These are phyloP conservation scores for Rhodeus uyekii DNA, from an alignment of 2,797 vertebrate genomes.

Conservation along the genomic window DNA sequence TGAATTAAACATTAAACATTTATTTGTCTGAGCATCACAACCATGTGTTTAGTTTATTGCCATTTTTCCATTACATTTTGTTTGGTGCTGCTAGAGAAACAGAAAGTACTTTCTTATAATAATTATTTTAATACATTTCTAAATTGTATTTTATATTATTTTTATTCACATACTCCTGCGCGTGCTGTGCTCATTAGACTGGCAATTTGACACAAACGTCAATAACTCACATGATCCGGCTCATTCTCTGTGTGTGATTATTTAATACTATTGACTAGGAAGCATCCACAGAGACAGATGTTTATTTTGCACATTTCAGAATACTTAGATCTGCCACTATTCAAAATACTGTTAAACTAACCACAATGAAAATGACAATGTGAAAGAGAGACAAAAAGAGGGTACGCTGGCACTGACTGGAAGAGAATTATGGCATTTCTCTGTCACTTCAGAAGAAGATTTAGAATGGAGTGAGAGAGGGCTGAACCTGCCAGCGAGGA, in stretches of 20 bases:
- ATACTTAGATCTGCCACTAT: slow-evolving; percentile 15
- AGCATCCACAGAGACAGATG: slow-evolving; percentile 60
- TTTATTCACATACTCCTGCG: background rate
- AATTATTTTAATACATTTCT: background rate
- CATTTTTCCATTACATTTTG: background rate
- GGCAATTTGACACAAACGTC: background rate
- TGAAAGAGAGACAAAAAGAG: slow-evolving; percentile 39
- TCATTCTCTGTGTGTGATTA: slow-evolving; percentile 7
- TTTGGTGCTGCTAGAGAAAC: background rate
- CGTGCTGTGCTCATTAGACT: background rate
- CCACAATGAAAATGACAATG: slow-evolving; percentile 27
- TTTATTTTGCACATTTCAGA: slow-evolving; percentile 53
- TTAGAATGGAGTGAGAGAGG: slow-evolving; percentile 46
- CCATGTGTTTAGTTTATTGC: background rate
- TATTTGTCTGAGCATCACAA: background rate
- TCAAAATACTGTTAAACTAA: slow-evolving; percentile 35
- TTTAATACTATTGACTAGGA: slow-evolving; percentile 42
- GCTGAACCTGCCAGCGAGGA: slow-evolving; percentile 50
- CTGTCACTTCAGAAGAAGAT: slow-evolving; percentile 40
- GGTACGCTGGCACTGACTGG: background rate
- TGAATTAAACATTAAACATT: background rate
- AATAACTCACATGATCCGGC: background rate
- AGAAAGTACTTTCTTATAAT: background rate
- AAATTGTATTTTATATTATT: background rate
- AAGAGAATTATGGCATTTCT: slow-evolving; percentile 39